Evolutionary conservation across 2,797 vertebrate species (phyloP).

Genomic region (Crax fasciolata): DNA sequence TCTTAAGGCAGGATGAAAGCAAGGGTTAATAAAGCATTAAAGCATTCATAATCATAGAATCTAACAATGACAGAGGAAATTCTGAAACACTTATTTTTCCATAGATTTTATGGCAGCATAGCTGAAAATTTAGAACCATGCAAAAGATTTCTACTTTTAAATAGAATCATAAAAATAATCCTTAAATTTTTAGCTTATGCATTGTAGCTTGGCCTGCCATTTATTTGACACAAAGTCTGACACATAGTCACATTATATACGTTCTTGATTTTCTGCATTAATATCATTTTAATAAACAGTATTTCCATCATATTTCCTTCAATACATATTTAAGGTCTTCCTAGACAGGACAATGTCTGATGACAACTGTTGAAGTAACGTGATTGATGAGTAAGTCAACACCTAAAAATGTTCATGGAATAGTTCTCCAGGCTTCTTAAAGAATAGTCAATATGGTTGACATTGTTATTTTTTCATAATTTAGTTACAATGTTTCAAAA

Average conservation of each 20-base stretch:
- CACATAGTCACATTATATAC: not conserved
- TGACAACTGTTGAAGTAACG: not conserved
- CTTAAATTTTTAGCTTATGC: not conserved
- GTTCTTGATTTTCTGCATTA: not conserved
- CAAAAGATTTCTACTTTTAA: not conserved
- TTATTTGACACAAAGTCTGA: not conserved
- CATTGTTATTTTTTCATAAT: not conserved
- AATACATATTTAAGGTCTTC: slow-evolving; percentile 1
- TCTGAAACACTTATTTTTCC: not conserved
- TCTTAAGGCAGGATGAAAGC: not conserved
- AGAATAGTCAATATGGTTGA: not conserved
- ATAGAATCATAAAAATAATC: not conserved
- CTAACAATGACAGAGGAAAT: not conserved
- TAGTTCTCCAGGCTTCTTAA: not conserved
- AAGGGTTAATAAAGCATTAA: slow-evolving; percentile 21
- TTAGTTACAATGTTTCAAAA: not conserved
- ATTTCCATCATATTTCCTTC: not conserved
- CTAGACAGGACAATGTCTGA: not conserved
- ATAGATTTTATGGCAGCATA: not conserved
- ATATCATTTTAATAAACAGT: not conserved
- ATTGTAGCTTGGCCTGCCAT: not conserved
- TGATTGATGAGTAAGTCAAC: not conserved
- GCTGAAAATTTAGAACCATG: not conserved
- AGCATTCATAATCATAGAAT: not conserved
- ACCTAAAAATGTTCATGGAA: not conserved